A percentile compares a stretch with the other conserved stretches of the same genome.
Conservation (phyloP, 1,140 invertebrate species). For the Galleria mellonella region DNA sequence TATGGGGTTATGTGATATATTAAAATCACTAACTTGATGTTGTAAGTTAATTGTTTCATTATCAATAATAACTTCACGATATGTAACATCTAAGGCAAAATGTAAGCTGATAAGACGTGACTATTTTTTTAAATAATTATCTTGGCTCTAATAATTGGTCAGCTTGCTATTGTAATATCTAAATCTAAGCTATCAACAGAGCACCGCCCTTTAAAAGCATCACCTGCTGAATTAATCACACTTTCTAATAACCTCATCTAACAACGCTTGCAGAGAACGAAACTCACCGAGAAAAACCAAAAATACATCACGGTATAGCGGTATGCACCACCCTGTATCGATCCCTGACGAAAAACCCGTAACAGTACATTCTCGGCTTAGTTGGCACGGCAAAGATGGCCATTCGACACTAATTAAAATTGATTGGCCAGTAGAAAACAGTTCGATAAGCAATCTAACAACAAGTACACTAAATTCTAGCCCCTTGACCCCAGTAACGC, state of each 20-base stretch:
- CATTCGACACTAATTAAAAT: conserved; percentile 61
- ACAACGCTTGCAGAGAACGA: conserved; percentile 52
- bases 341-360: conserved; percentile 22
- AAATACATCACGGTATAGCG: conserved; percentile 43
- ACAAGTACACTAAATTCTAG: conserved; percentile 45
- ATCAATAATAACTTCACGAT: too few species aligned
- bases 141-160: too few species aligned
- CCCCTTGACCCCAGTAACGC: conserved; percentile 46
- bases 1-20: background rate
- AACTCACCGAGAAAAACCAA: conserved; percentile 57
- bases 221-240: conserved; percentile 7
- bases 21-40: background rate
- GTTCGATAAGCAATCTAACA: conserved; percentile 38
- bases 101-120: background rate
- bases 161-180: too few species aligned
- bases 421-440: conserved; percentile 53
- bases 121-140: background rate
- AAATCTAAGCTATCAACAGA: too few species aligned
- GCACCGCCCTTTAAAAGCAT: too few species aligned
- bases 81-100: background rate
- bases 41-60: too few species aligned
- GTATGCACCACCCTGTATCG: conserved; percentile 30
- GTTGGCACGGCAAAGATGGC: conserved; percentile 59
- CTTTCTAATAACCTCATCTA: conserved; percentile 17
- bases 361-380: conserved; percentile 30